Evolutionary conservation across 2,797 vertebrate species (phyloP), one percentile per base, ranked within the genome.

Genomic region (Euthynnus affinis): DNA sequence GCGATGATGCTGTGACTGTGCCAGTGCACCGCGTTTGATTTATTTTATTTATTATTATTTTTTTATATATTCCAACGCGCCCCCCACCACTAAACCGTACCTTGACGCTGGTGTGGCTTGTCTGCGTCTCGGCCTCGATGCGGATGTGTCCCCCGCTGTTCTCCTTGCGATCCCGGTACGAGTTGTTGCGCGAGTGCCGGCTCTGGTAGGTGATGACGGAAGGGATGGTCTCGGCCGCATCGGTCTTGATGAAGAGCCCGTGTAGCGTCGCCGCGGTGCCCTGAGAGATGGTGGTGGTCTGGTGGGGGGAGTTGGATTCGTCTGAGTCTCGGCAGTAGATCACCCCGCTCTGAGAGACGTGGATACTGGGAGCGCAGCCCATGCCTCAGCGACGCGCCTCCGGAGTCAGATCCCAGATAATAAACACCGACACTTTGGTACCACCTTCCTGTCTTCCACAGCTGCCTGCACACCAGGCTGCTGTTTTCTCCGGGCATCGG

Each of bases 321-420:
- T 98, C 97, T 57, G 98, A 98, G 95, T 98, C 97, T 59, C 97
- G 96, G 94, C 98, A 99, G 95, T 99, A 99, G 92, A 99, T 97
- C 92, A 98, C 97, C 78, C 98, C 97, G 96, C 97, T 99, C 95
- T 99, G 98, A 88, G 97, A 99, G 94, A 99, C 97, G 94, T 99
- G 97, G 94, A 99, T 98, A 87, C 98, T 99, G 92, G 98, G 97
- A 92, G 97, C 97, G 94, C 98, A 99, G 96, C 97, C 97, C 98
- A 98, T 98, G 65, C 96, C 96, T 94, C 90, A 65, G 81, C 80
- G 78, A 29, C 76, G 64, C 78, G 80, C 78, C 87, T 76, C 83
- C 88, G 42, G 66, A 82, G 78, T 62, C 91, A 53, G 86, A 84
- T 61, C 66, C 75, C 88, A 17, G 82, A 83, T 49, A 63, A 87